Evolutionary conservation across 2,797 vertebrate species (phyloP), one percentile per base, ranked within the genome.

Genomic region (Pangasius mekongensis): DNA sequence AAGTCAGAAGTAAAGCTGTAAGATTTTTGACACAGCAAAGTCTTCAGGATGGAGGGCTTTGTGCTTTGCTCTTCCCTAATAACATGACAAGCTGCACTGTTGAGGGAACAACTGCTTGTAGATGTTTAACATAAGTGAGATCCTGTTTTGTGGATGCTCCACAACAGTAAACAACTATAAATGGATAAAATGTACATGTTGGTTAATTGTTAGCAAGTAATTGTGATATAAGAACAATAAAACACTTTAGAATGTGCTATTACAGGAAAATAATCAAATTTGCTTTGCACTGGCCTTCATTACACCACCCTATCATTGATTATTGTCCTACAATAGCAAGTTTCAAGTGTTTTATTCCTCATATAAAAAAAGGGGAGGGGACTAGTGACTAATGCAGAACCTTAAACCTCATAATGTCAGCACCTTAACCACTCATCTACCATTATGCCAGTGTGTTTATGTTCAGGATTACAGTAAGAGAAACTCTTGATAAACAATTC

Each of bases 401-500:
- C 52, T 54, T 11, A 13, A 74, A 14, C 11, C 43, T 49, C 73
- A 49, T 47, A 10, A 22, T 16, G 4, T 49, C 49, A 20, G 43
- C 27, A 54, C 11, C 47, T 56, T 30, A 58, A 22, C 54, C 18
- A 22, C 77, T 33, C 54, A 58, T 58, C 30, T 58, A 43, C 5
- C 56, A 27, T 58, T 62, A n/a, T 13, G 39, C 24, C 22, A 18
- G 58, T 47, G 58, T n/a, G 80, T 43, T 60, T 43, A 39, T 56
- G 30, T 5, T 80, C 47, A 77, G 74, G 36, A 64, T 87, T 60
- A 84, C 52, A 49, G 30, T 43, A 30, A 54, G 49, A 54, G 83
- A 52, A 52, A 49, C 64, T 16, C 43, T 62, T 66, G 76, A 49
- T 60, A 86, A 80, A 88, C 43, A 73, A 36, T 39, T 47, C 84